Evolutionary conservation across 2,888 invertebrate species (phyloP), one percentile per base, ranked within the genome.

Genomic region (Dryobota labecula): DNA sequence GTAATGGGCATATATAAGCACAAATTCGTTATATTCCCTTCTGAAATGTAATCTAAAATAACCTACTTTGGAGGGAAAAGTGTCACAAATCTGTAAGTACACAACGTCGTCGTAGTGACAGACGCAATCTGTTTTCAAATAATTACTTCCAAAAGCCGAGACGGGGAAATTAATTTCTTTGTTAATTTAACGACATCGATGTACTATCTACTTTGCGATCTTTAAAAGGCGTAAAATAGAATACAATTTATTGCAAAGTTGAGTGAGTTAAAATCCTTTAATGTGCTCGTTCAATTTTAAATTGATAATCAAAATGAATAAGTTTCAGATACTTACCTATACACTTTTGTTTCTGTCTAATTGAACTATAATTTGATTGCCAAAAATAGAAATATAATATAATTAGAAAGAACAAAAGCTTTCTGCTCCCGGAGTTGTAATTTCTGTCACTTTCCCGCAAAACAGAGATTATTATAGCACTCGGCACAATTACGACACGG

Each of bases 121-220:
- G 91, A 90, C 94, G 91, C 93, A 93, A 94, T 94, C 94, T 94
- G 93, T 94, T 93, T 93, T 93, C 93, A 91, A 94, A 94, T 94
- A 94, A 94, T 94, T 94, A 94, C 93, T 93, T 91, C 88, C 92
- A 93, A 94, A 93, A 94, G 93, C 93, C 89, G 91, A 93, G 93
- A 91, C 92, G 91, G 90, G 89, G 88, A 92, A 93, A 93, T 94
- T 94, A 94, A 94, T 93, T 94, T 94, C 92, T 93, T 93, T 93
- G 93, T 93, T 91, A 89, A 90, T 91, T 87, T 86, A 90, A 90
- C 89, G 89, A 89, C 90, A 90, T 90, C 90, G 87, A 90, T 90
- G 90, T 82, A 80, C 45, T 66, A 47, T 75, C 47, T 80, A 72
- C 77, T 87, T 84, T 84, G 77, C 83, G 73, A 77, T 86, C 64